These are phyloP conservation scores for Excalfactoria chinensis DNA, from an alignment of 2,113 vertebrate genomes.

Conservation along the genomic window DNA sequence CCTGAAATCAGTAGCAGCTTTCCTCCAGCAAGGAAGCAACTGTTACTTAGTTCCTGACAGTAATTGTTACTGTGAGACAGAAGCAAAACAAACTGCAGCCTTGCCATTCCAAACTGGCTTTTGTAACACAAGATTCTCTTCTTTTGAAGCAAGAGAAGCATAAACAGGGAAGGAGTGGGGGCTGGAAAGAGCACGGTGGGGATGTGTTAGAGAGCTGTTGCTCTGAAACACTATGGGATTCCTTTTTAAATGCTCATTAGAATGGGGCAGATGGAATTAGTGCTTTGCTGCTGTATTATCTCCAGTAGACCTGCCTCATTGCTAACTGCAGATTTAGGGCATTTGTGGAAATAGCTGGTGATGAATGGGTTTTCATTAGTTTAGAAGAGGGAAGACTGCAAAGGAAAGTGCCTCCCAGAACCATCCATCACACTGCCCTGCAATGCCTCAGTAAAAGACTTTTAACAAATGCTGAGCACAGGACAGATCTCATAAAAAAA, in stretches of 20 bases:
- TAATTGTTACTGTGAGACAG: background rate
- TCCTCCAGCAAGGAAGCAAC: background rate
- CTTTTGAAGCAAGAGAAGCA: background rate
- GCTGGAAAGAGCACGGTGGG: accelerated
- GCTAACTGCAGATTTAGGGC: background rate
- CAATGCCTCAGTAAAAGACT: background rate
- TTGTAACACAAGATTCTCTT: accelerated
- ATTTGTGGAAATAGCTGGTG: background rate
- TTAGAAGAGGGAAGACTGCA: background rate
- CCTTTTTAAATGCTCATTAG: accelerated
- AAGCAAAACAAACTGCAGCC: background rate
- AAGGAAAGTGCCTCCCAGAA: background rate
- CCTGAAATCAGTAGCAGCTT: background rate
- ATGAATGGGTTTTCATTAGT: background rate
- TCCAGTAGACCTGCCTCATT: background rate
- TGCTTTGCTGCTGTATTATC: background rate
- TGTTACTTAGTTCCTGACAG: background rate
- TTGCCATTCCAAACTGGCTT: accelerated
- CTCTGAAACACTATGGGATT: accelerated
- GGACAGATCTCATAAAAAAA: background rate
- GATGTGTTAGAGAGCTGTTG: accelerated
- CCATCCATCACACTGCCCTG: background rate
- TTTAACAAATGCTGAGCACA: accelerated
- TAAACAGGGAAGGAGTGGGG: background rate
- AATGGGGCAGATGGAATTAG: background rate